Evolutionary conservation across 30 jellyfish, hydroid and myxozoan species (phyloP).

Genomic region (Pseudorhiza aurosa): DNA sequence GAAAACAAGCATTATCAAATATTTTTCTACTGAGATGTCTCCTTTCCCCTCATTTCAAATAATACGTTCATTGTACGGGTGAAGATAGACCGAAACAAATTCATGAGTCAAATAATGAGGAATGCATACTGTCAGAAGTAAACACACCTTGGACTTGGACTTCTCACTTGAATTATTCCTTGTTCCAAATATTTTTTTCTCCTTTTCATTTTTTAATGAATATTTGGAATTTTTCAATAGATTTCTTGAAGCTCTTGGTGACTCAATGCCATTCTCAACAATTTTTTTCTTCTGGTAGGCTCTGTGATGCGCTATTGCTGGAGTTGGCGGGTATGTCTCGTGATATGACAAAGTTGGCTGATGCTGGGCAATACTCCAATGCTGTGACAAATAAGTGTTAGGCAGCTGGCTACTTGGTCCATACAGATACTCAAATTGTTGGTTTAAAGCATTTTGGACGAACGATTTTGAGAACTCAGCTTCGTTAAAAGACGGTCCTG

Average conservation of each 20-base stretch:
- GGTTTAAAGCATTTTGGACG: constrained; percentile 24
- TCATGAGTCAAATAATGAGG: no score
- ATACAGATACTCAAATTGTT: constrained; percentile 18
- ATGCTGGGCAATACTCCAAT: neutral
- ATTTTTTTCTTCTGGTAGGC: constrained; percentile 37
- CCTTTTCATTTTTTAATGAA: neutral
- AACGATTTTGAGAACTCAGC: constrained; percentile 30
- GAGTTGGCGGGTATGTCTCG: neutral
- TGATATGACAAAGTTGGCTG: neutral
- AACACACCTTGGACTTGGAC: no score
- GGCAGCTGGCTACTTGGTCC: neutral
- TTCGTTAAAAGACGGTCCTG: constrained; percentile 1
- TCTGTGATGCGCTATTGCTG: constrained; percentile 11
- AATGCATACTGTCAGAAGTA: no score
- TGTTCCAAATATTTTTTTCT: no score
- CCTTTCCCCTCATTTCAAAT: no score
- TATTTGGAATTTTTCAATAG: neutral
- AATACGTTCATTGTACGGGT: no score
- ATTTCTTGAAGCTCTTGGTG: constrained; percentile 49
- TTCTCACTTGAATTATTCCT: no score
- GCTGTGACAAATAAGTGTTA: neutral
- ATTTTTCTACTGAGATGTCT: no score
- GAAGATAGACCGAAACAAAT: no score
- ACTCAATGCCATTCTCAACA: constrained; percentile 14
- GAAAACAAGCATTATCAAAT: no score